Conservation (phyloP, 1,140 invertebrate genomes). For the Cheumatopsyche charites region DNA sequence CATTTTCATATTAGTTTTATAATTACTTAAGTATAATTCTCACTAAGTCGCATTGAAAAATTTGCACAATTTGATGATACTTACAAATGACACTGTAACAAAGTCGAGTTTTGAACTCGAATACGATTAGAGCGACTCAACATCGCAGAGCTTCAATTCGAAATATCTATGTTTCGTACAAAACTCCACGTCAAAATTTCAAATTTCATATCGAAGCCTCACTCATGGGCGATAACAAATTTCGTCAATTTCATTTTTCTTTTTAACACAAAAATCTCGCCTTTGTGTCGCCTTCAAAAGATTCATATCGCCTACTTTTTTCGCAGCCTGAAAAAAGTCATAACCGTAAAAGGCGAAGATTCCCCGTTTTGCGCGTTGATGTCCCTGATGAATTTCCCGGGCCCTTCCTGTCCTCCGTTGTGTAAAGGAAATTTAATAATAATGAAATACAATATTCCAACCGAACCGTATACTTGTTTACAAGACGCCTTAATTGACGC, state of each 20-base stretch:
- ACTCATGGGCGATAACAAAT: neutral
- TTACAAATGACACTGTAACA: neutral
- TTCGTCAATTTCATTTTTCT: constrained; percentile 1
- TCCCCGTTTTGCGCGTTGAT: constrained; percentile 4
- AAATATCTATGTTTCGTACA: neutral
- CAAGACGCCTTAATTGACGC: constrained; percentile 15
- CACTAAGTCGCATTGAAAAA: too few relatives aligned
- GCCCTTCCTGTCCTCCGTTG: neutral
- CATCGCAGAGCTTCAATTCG: too few relatives aligned
- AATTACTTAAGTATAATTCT: too few relatives aligned
- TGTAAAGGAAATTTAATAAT: constrained; percentile 12
- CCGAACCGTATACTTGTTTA: neutral
- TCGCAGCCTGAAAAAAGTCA: neutral
- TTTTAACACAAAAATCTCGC: neutral
- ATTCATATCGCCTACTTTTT: constrained; percentile 4
- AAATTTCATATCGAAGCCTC: neutral
- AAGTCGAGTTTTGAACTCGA: neutral
- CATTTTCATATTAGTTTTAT: too few relatives aligned
- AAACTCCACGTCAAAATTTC: neutral
- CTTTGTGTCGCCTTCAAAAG: constrained; percentile 9
- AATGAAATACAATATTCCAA: constrained; percentile 7
- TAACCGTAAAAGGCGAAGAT: constrained; percentile 20
- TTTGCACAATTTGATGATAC: too few relatives aligned
- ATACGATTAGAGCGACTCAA: neutral
- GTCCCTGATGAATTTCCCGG: constrained; percentile 16